Base-by-base conservation (phyloP, 1,140 invertebrate genomes). In the Musca vetustissima region DNA sequence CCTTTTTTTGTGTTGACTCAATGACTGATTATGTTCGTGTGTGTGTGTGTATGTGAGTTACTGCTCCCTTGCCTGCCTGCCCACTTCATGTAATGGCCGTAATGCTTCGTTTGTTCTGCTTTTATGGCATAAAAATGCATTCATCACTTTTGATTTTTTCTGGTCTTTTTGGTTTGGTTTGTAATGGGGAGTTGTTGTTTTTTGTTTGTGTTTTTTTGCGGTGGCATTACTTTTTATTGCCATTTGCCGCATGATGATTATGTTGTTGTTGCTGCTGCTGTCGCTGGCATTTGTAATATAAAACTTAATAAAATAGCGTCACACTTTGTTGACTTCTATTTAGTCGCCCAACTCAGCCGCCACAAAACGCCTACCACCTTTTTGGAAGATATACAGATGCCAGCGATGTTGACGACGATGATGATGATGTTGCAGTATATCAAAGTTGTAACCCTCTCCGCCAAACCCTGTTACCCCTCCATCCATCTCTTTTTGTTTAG, bases 241-340 rank as follows among this genome's bases (percentile, higher is more conserved):
- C 36, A 43, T 43, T 43, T 43, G 36, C 36, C 36, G 36, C 36
- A 43, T 43, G 36, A 43, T 43, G 11, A 43, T 43, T 9, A 43
- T 43, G 4, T 9, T 7, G 36, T 13, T 55, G 53, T 55, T 55
- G 53, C 14, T 55, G 52, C 11, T 61, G 57, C 11, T 36, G 57
- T 21, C 21, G 49, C 21, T 52, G 17, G 17, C 21, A 21, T 17
- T 19, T 52, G 17, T 22, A 21, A 21, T 52, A n/a, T 61, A 61
- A 57, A 61, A 61, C 57, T 61, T 61, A 61, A 61, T 61, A 43
- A 21, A 21, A 43, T 28, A 28, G 28, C 57, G 57, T 61, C 57
- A 61, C 57, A 61, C 57, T 61, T 61, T 61, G 57, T 61, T 61
- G 57, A 61, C 57, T 61, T 61, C 28, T 43, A 61, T 61, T 61